Evolutionary conservation across 2,888 invertebrate species (phyloP).

Genomic region (Meganola albula): DNA sequence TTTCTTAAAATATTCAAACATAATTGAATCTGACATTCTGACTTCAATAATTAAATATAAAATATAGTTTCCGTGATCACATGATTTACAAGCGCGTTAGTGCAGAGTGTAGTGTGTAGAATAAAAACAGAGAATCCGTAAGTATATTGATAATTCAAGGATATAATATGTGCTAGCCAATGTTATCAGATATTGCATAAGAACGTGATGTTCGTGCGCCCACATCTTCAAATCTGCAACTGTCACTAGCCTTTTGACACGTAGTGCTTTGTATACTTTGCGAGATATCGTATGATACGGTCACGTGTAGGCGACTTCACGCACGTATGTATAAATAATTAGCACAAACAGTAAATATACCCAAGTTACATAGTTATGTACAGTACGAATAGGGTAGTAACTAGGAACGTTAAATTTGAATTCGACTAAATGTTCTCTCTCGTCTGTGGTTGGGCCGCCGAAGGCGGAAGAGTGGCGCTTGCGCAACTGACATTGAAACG

Average conservation of each 20-base stretch:
- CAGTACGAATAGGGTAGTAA: neutral
- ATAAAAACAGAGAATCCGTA: too few species aligned
- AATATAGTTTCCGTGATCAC: too few species aligned
- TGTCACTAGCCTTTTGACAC: constrained; percentile 12
- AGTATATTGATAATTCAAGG: neutral
- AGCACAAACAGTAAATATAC: constrained; percentile 9
- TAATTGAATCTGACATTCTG: too few species aligned
- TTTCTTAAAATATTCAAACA: too few species aligned
- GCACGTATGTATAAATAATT: constrained; percentile 17
- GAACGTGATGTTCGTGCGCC: constrained; percentile 17
- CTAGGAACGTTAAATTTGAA: constrained; percentile 44
- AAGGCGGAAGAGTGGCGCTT: constrained; percentile 72
- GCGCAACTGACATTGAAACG: constrained; percentile 76
- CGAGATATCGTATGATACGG: constrained; percentile 3
- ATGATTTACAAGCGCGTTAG: too few species aligned
- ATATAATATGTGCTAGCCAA: constrained; percentile 2
- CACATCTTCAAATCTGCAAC: constrained; percentile 14
- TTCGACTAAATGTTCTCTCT: constrained; percentile 37
- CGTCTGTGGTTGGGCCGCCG: constrained; percentile 59
- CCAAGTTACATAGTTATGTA: neutral
- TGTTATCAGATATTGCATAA: constrained; percentile 12
- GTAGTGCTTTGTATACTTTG: constrained; percentile 9
- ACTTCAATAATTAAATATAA: too few species aligned
- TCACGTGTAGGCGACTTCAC: constrained; percentile 10
- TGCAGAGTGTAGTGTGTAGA: neutral